These are phyloP conservation scores for Carapus acus DNA, from an alignment of 2,797 vertebrate species.

Conservation along the genomic window DNA sequence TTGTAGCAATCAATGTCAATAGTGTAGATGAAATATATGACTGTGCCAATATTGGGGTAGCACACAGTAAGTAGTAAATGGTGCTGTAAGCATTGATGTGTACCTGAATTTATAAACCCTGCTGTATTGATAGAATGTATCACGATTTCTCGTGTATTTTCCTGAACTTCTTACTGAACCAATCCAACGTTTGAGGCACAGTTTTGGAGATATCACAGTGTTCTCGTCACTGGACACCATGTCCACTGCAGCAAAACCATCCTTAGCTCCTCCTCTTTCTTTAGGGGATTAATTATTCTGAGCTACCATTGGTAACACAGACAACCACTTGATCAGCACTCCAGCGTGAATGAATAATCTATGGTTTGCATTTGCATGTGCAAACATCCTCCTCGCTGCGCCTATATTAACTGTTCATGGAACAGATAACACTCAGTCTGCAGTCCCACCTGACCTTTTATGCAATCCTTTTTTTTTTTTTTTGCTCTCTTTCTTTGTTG, in stretches of 20 bases:
- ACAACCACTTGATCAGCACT: constrained; percentile 57
- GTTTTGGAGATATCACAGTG: constrained; percentile 15
- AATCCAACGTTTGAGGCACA: background rate
- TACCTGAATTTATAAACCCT: no score
- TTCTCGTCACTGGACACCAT: constrained; percentile 29
- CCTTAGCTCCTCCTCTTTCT: constrained; percentile 47
- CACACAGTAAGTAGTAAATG: no score
- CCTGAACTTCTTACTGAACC: background rate
- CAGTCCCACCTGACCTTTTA: constrained; percentile 1
- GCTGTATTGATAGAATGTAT: background rate
- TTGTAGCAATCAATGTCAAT: no score
- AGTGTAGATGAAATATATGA: no score
- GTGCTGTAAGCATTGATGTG: no score
- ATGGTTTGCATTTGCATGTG: constrained; percentile 48
- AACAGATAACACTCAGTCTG: constrained; percentile 25
- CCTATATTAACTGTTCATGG: constrained; percentile 36
- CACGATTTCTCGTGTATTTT: background rate
- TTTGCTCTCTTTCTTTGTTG: constrained; percentile 1
- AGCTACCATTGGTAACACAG: constrained; percentile 55
- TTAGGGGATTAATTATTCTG: constrained; percentile 61
- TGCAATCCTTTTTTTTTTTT: no score
- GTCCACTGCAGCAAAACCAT: constrained; percentile 44
- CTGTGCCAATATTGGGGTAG: no score
- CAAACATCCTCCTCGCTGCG: constrained; percentile 48
- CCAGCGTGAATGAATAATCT: constrained; percentile 48